These are phyloP conservation scores for Lasius platythorax DNA, from an alignment of 2,888 invertebrate genomes.

Conservation along the genomic window DNA sequence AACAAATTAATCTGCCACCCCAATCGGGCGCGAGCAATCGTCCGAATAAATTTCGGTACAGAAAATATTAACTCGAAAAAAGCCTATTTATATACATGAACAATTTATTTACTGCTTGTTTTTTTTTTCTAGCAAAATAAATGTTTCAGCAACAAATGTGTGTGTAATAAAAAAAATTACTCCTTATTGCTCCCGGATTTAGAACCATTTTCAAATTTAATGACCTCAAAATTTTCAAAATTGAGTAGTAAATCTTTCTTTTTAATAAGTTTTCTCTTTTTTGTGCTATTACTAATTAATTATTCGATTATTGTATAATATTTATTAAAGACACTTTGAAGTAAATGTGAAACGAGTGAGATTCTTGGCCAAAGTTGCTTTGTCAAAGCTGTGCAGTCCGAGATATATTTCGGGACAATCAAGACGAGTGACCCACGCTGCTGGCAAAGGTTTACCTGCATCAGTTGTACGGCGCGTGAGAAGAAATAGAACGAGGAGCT, in stretches of 20 bases:
- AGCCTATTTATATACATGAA: neutral
- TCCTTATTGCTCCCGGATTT: neutral
- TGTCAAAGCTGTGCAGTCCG: neutral
- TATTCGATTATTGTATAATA: neutral
- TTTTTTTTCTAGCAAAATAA: neutral
- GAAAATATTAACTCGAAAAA: constrained; percentile 4
- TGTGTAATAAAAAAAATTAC: neutral
- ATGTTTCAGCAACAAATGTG: neutral
- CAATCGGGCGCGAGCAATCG: neutral
- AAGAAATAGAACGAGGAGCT: constrained; percentile 14
- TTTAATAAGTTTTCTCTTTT: neutral
- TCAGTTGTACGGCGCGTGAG: neutral
- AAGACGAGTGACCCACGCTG: neutral
- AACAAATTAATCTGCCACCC: neutral
- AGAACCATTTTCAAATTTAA: neutral
- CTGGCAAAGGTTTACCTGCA: neutral
- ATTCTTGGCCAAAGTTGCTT: neutral
- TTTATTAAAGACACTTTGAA: neutral
- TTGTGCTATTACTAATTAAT: neutral
- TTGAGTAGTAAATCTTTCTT: neutral
- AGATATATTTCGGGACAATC: neutral
- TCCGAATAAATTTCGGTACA: neutral
- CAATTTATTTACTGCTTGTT: neutral
- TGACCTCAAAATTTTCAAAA: neutral
- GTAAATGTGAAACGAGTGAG: neutral